Conservation (phyloP, 2,113 vertebrate species). For the Paradisaea rubra region DNA sequence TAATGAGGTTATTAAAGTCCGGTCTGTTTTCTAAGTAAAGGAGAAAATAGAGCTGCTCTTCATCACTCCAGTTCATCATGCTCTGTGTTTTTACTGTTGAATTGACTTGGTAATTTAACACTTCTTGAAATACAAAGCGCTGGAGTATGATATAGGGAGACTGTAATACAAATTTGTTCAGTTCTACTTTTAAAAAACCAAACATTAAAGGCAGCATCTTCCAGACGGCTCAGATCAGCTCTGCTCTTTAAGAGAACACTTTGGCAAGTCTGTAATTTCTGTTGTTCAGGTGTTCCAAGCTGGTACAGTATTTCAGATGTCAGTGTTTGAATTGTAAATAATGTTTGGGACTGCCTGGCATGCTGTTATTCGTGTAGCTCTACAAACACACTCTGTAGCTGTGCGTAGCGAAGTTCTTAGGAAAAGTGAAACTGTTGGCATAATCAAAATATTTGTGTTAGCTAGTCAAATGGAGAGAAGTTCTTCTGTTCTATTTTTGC, state of each 20-base stretch:
- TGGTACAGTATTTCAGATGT: not conserved
- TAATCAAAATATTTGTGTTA: not conserved
- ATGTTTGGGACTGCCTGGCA: not conserved
- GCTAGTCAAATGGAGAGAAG: not conserved
- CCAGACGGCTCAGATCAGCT: not conserved
- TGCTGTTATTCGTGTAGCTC: not conserved
- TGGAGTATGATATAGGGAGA: not conserved
- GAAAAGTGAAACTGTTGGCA: not conserved
- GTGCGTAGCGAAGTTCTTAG: not conserved
- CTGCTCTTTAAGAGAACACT: not conserved
- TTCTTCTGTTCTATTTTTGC: not conserved
- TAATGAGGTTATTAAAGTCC: not conserved
- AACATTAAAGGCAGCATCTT: not conserved
- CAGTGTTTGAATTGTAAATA: constrained; percentile 16
- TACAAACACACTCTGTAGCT: not conserved
- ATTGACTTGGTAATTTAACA: not conserved
- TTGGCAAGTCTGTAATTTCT: constrained; percentile 1
- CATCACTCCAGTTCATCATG: not conserved
- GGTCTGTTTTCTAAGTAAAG: not conserved
- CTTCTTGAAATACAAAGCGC: not conserved
- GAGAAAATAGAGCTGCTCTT: not conserved
- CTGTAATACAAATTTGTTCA: not conserved
- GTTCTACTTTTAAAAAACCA: not conserved
- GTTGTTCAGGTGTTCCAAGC: not conserved
- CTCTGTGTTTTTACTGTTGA: not conserved